These are phyloP conservation scores for Ostrea denselamellosa DNA, from an alignment of 1,140 invertebrate genomes.

Conservation along the genomic window DNA sequence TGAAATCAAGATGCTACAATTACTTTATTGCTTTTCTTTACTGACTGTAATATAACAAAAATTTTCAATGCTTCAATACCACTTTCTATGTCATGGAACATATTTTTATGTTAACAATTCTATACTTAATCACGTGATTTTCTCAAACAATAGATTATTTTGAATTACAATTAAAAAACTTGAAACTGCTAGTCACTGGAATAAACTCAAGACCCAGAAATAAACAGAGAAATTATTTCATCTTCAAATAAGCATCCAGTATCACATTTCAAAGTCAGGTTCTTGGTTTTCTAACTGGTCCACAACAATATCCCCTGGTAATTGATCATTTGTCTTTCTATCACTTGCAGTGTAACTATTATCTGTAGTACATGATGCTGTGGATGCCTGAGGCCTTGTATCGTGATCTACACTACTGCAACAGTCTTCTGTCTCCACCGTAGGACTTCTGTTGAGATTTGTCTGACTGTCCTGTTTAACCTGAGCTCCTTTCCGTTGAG, in stretches of 20 bases:
- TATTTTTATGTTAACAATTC: no score
- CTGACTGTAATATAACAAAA: no score
- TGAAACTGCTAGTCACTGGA: no score
- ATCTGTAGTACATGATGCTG: neutral
- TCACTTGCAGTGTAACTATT: neutral
- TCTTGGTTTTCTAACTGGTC: neutral
- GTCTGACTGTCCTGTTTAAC: slow-evolving; percentile 9
- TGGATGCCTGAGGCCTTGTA: neutral
- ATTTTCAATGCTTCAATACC: no score
- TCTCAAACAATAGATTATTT: no score
- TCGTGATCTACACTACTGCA: neutral
- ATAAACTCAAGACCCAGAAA: no score
- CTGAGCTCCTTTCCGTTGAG: slow-evolving; percentile 78
- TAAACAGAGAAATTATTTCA: no score
- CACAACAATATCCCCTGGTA: neutral
- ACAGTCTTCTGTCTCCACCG: neutral
- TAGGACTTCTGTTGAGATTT: neutral
- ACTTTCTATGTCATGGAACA: no score
- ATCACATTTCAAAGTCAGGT: neutral
- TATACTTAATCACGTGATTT: no score
- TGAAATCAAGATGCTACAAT: no score
- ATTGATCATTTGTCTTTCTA: neutral
- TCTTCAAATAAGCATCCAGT: neutral
- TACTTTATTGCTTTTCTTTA: no score
- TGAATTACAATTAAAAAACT: no score